Conservation (phyloP, 2,797 vertebrate species). For the Anguilla obscura region DNA sequence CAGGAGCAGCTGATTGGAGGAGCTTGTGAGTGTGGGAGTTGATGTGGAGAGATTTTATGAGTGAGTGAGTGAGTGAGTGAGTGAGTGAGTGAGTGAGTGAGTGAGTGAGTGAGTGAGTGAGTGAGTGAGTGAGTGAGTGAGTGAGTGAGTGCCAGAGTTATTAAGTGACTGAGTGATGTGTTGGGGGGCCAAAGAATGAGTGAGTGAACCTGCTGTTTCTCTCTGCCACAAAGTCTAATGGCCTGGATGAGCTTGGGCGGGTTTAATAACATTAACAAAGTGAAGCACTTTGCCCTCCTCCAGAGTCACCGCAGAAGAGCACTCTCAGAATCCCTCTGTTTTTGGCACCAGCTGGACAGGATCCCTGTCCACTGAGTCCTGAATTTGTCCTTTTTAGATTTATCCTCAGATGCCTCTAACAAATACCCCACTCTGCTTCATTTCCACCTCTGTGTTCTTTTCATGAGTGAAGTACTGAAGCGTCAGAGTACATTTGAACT, state of each 20-base stretch:
- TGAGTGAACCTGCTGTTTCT: background rate
- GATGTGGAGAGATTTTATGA: background rate
- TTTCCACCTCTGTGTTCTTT: background rate
- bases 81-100: background rate
- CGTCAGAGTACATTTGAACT: background rate
- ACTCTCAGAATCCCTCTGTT: background rate
- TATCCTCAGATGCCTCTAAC: background rate
- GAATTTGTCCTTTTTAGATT: slow-evolving; percentile 18
- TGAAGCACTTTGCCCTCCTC: slow-evolving; percentile 43
- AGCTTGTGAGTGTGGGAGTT: background rate
- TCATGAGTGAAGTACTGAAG: background rate
- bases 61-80: background rate
- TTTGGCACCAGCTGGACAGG: background rate
- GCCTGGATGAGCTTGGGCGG: slow-evolving; percentile 37
- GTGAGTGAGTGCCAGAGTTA: background rate
- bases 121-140: background rate
- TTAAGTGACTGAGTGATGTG: background rate
- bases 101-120: background rate
- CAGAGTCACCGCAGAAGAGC: slow-evolving; percentile 24
- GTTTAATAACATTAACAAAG: slow-evolving; percentile 41
- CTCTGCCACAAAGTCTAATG: background rate
- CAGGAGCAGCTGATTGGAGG: background rate
- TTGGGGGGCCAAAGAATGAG: background rate
- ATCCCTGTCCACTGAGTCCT: background rate
- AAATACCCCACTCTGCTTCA: background rate